Conservation (phyloP, 2,113 vertebrate genomes). For the Madoqua kirkii region DNA sequence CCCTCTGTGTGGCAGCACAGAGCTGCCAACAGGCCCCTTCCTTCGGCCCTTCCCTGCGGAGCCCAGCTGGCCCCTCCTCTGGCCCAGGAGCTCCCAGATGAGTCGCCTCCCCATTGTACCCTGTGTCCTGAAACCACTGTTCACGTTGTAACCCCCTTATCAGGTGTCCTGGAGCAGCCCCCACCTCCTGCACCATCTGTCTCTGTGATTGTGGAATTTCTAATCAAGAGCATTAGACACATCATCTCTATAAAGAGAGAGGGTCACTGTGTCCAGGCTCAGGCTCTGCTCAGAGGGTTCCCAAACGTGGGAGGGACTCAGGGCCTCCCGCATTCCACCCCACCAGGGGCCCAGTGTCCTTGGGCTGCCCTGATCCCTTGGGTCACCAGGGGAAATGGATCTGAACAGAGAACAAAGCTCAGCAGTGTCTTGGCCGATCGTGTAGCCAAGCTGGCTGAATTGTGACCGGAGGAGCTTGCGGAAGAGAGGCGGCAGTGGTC, state of each 20-base stretch:
- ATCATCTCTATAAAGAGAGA: neutral
- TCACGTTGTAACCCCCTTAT: neutral
- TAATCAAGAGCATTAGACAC: neutral
- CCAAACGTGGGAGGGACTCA: neutral
- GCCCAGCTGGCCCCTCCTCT: neutral
- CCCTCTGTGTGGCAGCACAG: neutral
- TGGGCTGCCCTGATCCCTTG: slow-evolving; percentile 37
- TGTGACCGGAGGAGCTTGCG: neutral
- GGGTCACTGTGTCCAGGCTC: neutral
- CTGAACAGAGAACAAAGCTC: slow-evolving; percentile 56
- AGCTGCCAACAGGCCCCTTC: neutral
- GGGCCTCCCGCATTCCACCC: neutral
- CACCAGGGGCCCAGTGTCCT: slow-evolving; percentile 40
- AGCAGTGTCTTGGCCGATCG: neutral
- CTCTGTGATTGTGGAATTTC: neutral
- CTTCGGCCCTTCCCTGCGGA: neutral
- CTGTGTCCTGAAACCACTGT: neutral
- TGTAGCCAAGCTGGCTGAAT: neutral
- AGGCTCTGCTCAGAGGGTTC: neutral
- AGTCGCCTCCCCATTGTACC: neutral
- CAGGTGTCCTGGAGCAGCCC: neutral
- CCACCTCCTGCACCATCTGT: neutral
- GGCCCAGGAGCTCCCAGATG: neutral
- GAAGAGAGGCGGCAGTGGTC: neutral
- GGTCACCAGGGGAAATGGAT: slow-evolving; percentile 47